These are phyloP conservation scores for Sipha maydis DNA, from an alignment of 2,888 invertebrate species.

Conservation along the genomic window DNA sequence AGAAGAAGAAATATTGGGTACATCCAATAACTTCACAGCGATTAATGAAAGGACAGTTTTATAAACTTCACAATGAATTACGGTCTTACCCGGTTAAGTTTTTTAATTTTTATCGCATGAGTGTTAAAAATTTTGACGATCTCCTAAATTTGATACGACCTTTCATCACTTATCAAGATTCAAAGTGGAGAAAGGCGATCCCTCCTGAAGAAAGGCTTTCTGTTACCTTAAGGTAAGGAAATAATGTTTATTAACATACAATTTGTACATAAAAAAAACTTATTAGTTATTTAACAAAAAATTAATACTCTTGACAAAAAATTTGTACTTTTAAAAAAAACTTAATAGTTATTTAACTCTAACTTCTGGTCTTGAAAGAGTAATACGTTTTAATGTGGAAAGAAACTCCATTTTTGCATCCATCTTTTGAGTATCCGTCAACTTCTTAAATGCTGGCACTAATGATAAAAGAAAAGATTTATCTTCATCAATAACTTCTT, in stretches of 20 bases:
- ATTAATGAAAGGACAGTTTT: conserved; percentile 13
- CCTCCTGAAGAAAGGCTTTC: conserved; percentile 24
- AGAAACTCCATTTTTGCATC: conserved; percentile 10
- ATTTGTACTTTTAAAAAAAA: too few species aligned
- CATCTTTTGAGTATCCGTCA: conserved; percentile 19
- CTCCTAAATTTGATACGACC: too few species aligned
- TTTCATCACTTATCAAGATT: too few species aligned
- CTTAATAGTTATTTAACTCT: too few species aligned
- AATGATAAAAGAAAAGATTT: conserved; percentile 26
- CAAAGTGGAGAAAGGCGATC: conserved; percentile 14
- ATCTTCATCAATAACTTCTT: conserved; percentile 22
- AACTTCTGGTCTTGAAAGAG: neutral
- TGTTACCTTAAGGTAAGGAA: too few species aligned
- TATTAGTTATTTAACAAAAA: too few species aligned
- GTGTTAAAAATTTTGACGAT: conserved; percentile 13
- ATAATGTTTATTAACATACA: too few species aligned
- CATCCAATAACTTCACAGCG: too few species aligned
- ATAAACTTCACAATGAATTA: conserved; percentile 29
- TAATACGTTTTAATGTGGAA: conserved; percentile 22
- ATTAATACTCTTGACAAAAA: too few species aligned
- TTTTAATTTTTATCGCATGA: conserved; percentile 34
- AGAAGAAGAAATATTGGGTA: too few species aligned
- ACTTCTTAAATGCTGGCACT: conserved; percentile 16
- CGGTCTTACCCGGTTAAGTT: conserved; percentile 3
- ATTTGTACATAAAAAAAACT: too few species aligned